Base-by-base conservation (phyloP, 2,888 invertebrate species). In the Folsomia candida region DNA sequence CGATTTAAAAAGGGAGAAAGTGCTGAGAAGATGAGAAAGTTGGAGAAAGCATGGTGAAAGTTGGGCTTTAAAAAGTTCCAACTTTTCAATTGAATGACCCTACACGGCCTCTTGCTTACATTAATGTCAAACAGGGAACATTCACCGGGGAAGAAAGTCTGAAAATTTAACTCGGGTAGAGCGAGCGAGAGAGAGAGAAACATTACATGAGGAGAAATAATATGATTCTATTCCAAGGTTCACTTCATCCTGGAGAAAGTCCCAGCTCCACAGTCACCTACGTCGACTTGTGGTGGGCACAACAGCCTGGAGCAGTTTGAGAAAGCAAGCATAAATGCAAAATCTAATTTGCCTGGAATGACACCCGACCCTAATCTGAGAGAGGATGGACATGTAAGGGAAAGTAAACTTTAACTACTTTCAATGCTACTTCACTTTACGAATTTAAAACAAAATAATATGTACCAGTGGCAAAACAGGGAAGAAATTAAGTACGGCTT, bases 321-420 rank as follows among this genome's bases (percentile, higher is more conserved):
- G n/a, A n/a, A n/a, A n/a, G n/a, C 47, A n/a, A n/a, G 22, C 9
- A n/a, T 57, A 20, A 57, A 57, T 57, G 57, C 57, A 57, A 57
- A 57, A 57, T 57, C 57, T 57, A 57, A 57, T 57, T 57, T 57
- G 57, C 9, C 6, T 57, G 22, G n/a, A 57, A 57, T 57, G 57
- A 57, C 22, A 57, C 37, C 37, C 37, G 37, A 14, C 14, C 37
- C 37, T 14, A 37, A 37, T n/a, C n/a, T n/a, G n/a, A n/a, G n/a
- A n/a, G n/a, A n/a, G n/a, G n/a, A n/a, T n/a, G 37, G 37, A 4
- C 4, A 37, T 4, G 37, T 14, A 37, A 37, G 37, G 14, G 37
- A 37, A 37, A 37, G 37, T 37, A 37, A 37, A 37, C 37, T 37
- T 37, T 37, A 4, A 37, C 37, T 37, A 37, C 37, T 37, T 37